These are phyloP conservation scores for Ectobius pallidus DNA, from an alignment of 2,888 invertebrate species.

Conservation along the genomic window DNA sequence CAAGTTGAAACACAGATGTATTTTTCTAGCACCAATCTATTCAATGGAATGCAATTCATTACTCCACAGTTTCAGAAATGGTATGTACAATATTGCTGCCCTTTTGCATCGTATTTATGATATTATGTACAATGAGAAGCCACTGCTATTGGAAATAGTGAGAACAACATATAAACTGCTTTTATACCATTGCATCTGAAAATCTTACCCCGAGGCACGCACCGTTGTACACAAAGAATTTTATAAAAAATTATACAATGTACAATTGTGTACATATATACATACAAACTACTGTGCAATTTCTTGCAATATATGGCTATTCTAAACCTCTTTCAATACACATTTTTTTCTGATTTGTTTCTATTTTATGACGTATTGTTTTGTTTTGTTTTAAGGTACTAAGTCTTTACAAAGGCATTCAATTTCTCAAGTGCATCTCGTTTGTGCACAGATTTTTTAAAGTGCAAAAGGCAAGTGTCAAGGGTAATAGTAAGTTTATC, in stretches of 20 bases:
- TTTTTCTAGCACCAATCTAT: conserved; percentile 36
- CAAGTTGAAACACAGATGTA: conserved; percentile 24
- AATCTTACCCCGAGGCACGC: conserved; percentile 31
- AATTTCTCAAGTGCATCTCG: conserved; percentile 27
- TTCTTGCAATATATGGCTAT: conserved; percentile 26
- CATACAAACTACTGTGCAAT: conserved; percentile 27
- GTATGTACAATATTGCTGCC: conserved; percentile 34
- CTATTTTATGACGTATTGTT: conserved; percentile 21
- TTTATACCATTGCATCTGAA: neutral
- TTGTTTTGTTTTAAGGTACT: conserved; percentile 38
- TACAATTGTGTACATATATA: conserved; percentile 34
- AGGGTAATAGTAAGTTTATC: conserved; percentile 21
- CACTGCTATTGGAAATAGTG: conserved; percentile 7
- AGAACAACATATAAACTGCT: neutral
- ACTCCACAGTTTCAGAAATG: neutral
- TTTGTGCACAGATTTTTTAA: conserved; percentile 18
- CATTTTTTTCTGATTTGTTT: conserved; percentile 22
- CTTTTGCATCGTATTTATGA: conserved; percentile 27
- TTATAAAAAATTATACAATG: conserved; percentile 35
- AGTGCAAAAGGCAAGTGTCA: conserved; percentile 34
- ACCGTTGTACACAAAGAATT: conserved; percentile 33
- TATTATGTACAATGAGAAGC: conserved; percentile 10
- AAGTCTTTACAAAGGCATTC: conserved; percentile 41
- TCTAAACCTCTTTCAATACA: conserved; percentile 14
- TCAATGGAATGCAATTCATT: conserved; percentile 36